Base-by-base conservation (phyloP, 2,888 invertebrate genomes). In the Drosophila robusta region DNA sequence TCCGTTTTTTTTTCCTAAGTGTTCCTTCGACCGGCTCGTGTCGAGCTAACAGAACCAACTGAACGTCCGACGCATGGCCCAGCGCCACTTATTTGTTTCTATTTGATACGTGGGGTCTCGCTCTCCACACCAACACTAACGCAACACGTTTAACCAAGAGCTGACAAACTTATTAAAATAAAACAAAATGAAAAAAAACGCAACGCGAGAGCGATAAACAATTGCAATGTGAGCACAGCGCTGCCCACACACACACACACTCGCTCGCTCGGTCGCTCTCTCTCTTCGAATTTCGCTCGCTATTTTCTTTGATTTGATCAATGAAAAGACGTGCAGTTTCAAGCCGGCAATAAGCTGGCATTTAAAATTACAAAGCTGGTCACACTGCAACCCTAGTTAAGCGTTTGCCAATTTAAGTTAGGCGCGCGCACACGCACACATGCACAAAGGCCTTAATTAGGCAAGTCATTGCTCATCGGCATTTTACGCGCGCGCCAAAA, bases 21-120 rank as follows among this genome's bases (percentile, higher is more conserved):
- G 22, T 41, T 44, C 38, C 46, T 42, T 42, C 55, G 69, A 75
- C 90, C 90, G 84, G 76, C 80, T 66, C 75, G 78, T 55, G 62
- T 74, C 73, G 80, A 80, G 79, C 77, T 64, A 78, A 78, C 68
- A 83, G 54, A 76, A 77, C 63, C 56, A 86, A 90, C 91, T 90
- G 90, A 89, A 75, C 57, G 60, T 67, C 51, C 52, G 32, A 26
- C 57, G 50, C 72, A 39, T 57, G 44, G 46, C 22, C 36, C 61
- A 68, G 52, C 68, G 58, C 38, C 57, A 77, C 87, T 87, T 83
- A 83, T 89, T 89, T 84, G 72, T 87, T 83, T 72, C 70, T 54
- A 68, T 70, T 66, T 46, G 18, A 42, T 46, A 45, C 51, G 36
- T 56, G 42, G 49, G 51, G 54, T 36, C 12, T 7, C 24, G 26